A percentile compares a stretch with the other conserved stretches of the same genome.
phyloP scores from a whole-genome alignment of 2,888 invertebrate genomes.

The Apotomis turbidana region DNA sequence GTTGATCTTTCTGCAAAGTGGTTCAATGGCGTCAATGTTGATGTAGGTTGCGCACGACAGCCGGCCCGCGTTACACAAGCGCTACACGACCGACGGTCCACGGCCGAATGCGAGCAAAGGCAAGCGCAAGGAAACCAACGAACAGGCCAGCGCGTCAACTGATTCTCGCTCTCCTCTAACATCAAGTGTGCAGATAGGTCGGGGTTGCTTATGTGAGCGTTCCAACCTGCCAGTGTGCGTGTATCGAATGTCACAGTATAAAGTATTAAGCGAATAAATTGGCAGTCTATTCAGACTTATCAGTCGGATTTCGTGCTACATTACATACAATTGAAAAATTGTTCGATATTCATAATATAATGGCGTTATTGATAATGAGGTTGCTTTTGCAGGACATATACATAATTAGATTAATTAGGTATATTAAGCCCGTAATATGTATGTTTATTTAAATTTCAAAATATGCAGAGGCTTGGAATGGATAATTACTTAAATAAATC shows the following conservation, averaged over 20 bases:
- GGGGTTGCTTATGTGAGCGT: conserved; percentile 28
- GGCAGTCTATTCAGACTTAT: conserved; percentile 16
- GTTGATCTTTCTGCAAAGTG: conserved; percentile 57
- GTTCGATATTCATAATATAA: not conserved
- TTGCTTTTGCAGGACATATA: not conserved
- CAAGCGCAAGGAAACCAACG: conserved; percentile 39
- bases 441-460: too few relatives aligned
- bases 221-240: conserved; percentile 24
- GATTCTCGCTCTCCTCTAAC: conserved; percentile 42
- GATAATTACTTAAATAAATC: too few relatives aligned
- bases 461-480: too few relatives aligned
- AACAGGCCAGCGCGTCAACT: conserved; percentile 38
- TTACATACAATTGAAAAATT: not conserved
- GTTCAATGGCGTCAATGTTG: conserved; percentile 79
- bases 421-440: too few relatives aligned
- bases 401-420: not conserved
- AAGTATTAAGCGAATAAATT: conserved; percentile 9
- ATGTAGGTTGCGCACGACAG: conserved; percentile 77
- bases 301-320: not conserved
- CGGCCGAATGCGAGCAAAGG: conserved; percentile 68
- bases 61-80: conserved; percentile 56
- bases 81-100: conserved; percentile 69
- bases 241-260: conserved; percentile 37
- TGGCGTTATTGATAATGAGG: conserved; percentile 5
- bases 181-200: conserved; percentile 39